Base-by-base conservation (phyloP, 2,888 invertebrate genomes). In the Platycheirus albimanus region DNA sequence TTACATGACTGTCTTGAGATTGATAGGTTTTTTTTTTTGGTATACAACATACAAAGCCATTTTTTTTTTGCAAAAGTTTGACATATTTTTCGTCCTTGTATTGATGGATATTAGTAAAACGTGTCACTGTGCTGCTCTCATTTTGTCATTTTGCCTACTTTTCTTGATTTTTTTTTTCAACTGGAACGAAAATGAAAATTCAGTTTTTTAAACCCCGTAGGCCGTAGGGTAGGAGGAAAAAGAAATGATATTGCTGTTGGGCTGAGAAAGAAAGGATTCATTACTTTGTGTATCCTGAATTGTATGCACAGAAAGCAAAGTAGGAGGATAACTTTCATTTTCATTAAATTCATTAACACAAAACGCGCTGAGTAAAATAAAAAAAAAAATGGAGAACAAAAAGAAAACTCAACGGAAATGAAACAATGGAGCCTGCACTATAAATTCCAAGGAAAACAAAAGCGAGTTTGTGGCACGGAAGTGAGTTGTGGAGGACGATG, bases 71-170 rank as follows among this genome's bases (percentile, higher is more conserved):
- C 5, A 38, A 47, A 70, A 69, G 49, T 69, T 52, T 67, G 63
- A 69, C 69, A 69, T 74, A 45, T 70, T 74, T 63, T 66, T 36
- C 20, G 10, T 24, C 1, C 11, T 19, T 58, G 78, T 83, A 83
- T 83, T 83, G 83, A 83, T 78, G 78, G 78, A 83, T 72, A 83
- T 78, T 83, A 66, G 77, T 83, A 69, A 83, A 83, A 78, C 83
- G 78, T 83, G 83, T 69, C 83, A 83, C 45, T 78, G 64, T 72
- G 72, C 67, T 77, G 77, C 52, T 83, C 74, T 51, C 78, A 83
- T 83, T 83, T 83, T 78, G 78, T 78, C 72, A 72, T 69, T 77
- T 78, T 30, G 51, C 30, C 36, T 64, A 13, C 49, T 51, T 80
- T 45, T 54, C 20, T 41, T 67, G n/a, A 15, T 56, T 52, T 64